Conservation (phyloP, 64 coral and sea anemone genomes). For the Hydrozoanthus tunicans region DNA sequence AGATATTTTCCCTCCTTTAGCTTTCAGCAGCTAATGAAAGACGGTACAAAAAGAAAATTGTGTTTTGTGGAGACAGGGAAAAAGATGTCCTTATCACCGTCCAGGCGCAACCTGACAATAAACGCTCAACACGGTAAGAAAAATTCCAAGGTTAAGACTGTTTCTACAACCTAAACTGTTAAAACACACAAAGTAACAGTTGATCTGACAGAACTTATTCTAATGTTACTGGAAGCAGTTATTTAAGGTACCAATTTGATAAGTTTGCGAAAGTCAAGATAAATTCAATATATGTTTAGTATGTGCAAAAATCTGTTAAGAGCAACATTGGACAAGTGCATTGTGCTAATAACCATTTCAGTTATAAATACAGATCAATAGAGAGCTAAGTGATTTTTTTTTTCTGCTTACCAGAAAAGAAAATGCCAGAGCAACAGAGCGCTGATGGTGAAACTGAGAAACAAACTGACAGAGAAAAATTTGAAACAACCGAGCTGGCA, state of each 20-base stretch:
- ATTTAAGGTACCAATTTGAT: too few species aligned
- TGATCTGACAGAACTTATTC: too few species aligned
- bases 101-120: slow-evolving; percentile 14
- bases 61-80: slow-evolving; percentile 34
- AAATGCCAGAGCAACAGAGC: not conserved
- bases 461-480: not conserved
- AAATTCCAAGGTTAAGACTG: too few species aligned
- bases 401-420: not conserved
- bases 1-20: not conserved
- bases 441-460: not conserved
- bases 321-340: not conserved
- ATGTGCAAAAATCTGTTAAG: too few species aligned
- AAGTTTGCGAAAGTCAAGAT: too few species aligned
- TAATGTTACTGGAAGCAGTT: too few species aligned
- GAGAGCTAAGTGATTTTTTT: too few species aligned
- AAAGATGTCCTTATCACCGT: slow-evolving; percentile 21
- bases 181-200: too few species aligned
- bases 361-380: too few species aligned
- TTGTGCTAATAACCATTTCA: not conserved
- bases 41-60: slow-evolving; percentile 1
- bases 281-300: too few species aligned
- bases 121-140: slow-evolving; percentile 29
- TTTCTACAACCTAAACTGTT: too few species aligned
- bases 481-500: not conserved
- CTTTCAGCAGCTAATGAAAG: slow-evolving; percentile 20